Conservation (phyloP, 2,113 vertebrate species). For the Tamias sibiricus region DNA sequence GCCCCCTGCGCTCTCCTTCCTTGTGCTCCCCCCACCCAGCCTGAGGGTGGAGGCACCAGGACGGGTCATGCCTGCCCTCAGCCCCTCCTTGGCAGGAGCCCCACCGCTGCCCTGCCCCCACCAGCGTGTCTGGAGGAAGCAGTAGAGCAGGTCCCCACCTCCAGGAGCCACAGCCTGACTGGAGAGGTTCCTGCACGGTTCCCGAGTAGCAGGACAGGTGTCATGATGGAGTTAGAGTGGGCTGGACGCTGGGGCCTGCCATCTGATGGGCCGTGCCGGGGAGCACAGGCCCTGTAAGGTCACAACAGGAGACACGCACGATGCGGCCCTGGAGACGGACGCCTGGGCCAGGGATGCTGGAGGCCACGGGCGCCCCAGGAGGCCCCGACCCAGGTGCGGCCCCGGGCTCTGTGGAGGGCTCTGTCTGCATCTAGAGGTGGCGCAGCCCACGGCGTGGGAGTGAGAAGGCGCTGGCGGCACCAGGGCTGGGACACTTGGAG, state of each 20-base stretch:
- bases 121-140: accelerated
- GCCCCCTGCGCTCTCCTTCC: too few relatives aligned
- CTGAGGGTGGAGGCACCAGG: not conserved
- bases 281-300: not conserved
- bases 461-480: too few relatives aligned
- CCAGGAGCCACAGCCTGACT: not conserved
- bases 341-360: not conserved
- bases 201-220: not conserved
- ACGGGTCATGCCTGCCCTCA: not conserved
- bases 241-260: too few relatives aligned
- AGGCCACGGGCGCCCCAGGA: not conserved
- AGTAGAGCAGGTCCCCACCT: not conserved
- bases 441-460: too few relatives aligned
- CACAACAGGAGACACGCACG: too few relatives aligned
- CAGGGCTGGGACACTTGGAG: too few relatives aligned
- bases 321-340: not conserved
- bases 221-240: accelerated
- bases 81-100: too few relatives aligned
- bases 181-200: not conserved
- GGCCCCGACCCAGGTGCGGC: not conserved
- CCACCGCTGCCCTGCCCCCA: too few relatives aligned
- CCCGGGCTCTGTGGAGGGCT: not conserved
- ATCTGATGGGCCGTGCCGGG: not conserved
- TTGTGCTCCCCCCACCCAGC: too few relatives aligned
- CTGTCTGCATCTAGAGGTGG: not conserved